Evolutionary conservation across 2,888 invertebrate genomes (phyloP), one percentile per base, ranked within the genome.

Genomic region (Lucinisca nassula): DNA sequence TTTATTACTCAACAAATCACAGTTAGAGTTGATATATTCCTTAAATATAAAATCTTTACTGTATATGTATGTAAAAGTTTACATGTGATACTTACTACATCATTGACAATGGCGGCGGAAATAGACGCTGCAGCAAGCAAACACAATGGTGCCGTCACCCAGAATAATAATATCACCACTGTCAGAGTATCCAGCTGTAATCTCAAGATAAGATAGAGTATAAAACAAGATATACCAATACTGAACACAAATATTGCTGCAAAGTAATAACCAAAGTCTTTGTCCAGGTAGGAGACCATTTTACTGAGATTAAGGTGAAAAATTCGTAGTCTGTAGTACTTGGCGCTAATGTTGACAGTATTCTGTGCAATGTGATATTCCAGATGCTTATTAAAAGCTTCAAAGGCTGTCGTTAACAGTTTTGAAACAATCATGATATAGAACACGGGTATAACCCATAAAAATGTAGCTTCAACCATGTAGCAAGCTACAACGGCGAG

Each of bases 251-350:
- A 35, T 12, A 14, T n/a, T 6, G 37, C 24, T n/a, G 75, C 86
- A 58, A 45, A 86, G 35, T 40, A 76, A 70, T 70, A 82, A 30
- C 82, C 72, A 10, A 86, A 40, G 67, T 86, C 86, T 27, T 79
- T 17, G 37, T 86, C 82, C 30, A 86, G 17, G 35, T 35, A 17
- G 8, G 67, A 67, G 4, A 67, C 35, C 35, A 67, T 35, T 67
- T 67, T 67, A 35, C 35, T 30, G 35, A 67, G 32, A 17, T 67
- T 67, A 2, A 67, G 30, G 21, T 67, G 67, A 12, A 67, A 35
- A 3, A 17, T 21, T 35, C 67, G 8, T 35, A 67, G 21, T 67
- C 24, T 67, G 35, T 67, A 35, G 24, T 17, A 67, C 17, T 17
- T 2, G 4, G 17, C 17, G 3, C 21, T 67, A 32, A 67, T 35